phyloP scores from a whole-genome alignment of 1,140 invertebrate genomes.

The Drosophila baimaii region DNA sequence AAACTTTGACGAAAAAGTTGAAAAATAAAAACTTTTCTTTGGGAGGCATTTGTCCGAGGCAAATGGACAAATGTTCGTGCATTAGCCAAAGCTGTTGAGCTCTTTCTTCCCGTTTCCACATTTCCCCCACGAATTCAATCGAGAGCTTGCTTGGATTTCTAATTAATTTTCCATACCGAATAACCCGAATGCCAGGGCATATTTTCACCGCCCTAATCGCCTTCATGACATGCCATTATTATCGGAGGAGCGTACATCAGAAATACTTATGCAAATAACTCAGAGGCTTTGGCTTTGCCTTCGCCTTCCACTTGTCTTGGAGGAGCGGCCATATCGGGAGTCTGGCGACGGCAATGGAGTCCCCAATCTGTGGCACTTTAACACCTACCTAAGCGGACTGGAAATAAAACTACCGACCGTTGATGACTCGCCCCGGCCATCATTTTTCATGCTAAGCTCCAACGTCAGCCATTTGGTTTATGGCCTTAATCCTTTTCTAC shows the following conservation, averaged over 20 bases:
- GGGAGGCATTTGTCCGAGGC: conserved; percentile 39
- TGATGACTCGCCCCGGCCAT: conserved; percentile 62
- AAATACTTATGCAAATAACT: conserved; percentile 58
- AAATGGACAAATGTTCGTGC: conserved; percentile 68
- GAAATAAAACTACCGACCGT: conserved; percentile 51
- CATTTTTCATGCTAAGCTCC: conserved; percentile 82
- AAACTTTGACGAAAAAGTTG: conserved; percentile 53
- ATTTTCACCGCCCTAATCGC: conserved; percentile 26
- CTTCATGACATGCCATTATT: conserved; percentile 29
- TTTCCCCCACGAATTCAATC: conserved; percentile 19
- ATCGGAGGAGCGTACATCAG: conserved; percentile 22
- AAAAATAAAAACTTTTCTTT: conserved; percentile 59
- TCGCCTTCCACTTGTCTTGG: conserved; percentile 39
- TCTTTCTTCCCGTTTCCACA: not conserved
- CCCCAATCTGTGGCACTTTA: conserved; percentile 70
- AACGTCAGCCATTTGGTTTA: conserved; percentile 82
- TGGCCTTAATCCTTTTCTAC: conserved; percentile 82
- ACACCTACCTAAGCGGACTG: conserved; percentile 68
- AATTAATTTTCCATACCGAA: conserved; percentile 47
- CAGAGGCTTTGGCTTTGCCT: conserved; percentile 31
- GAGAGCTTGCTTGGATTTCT: conserved; percentile 13
- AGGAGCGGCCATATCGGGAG: not conserved
- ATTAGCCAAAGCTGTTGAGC: conserved; percentile 58
- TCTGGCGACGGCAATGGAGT: not conserved
- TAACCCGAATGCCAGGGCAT: conserved; percentile 28